A percentile compares a stretch with the other conserved stretches of the same genome.
These are phyloP conservation scores for Drosophila mayri DNA, from an alignment of 1,140 invertebrate genomes.

Conservation along the genomic window DNA sequence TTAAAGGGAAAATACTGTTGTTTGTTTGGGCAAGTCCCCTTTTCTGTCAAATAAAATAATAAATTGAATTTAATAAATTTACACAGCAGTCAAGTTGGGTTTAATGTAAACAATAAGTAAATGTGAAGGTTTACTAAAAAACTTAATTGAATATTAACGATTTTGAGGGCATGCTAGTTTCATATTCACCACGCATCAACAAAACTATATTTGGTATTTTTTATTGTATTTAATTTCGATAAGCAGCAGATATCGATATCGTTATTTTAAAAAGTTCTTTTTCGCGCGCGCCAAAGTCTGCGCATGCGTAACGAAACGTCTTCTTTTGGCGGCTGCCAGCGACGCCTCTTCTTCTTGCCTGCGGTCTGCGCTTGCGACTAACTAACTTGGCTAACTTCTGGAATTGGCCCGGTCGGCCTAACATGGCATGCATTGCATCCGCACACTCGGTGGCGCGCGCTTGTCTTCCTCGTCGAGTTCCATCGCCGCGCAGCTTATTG, in stretches of 20 bases:
- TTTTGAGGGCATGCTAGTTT: too few relatives aligned
- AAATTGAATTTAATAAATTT: neutral
- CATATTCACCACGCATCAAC: too few relatives aligned
- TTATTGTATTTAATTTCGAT: neutral
- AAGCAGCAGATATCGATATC: neutral
- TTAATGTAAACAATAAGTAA: neutral
- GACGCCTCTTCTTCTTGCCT: constrained; percentile 35
- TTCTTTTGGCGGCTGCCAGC: constrained; percentile 4
- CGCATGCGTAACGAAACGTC: constrained; percentile 37
- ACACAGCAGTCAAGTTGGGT: neutral
- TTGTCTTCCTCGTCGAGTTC: constrained; percentile 51
- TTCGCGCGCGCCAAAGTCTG: constrained; percentile 7
- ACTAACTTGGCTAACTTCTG: constrained; percentile 62
- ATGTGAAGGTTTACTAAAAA: too few relatives aligned
- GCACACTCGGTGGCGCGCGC: constrained; percentile 74
- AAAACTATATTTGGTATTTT: neutral
- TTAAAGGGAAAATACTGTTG: neutral
- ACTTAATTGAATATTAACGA: too few relatives aligned
- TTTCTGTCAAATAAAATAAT: neutral
- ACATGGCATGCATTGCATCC: constrained; percentile 66
- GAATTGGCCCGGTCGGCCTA: constrained; percentile 43
- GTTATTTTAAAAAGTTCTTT: neutral
- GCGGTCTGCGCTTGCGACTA: constrained; percentile 55
- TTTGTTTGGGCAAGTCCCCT: too few relatives aligned
- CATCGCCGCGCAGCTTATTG: constrained; percentile 14